Conservation (phyloP, 2,888 invertebrate genomes). For the Lepidochrysops patricia region DNA sequence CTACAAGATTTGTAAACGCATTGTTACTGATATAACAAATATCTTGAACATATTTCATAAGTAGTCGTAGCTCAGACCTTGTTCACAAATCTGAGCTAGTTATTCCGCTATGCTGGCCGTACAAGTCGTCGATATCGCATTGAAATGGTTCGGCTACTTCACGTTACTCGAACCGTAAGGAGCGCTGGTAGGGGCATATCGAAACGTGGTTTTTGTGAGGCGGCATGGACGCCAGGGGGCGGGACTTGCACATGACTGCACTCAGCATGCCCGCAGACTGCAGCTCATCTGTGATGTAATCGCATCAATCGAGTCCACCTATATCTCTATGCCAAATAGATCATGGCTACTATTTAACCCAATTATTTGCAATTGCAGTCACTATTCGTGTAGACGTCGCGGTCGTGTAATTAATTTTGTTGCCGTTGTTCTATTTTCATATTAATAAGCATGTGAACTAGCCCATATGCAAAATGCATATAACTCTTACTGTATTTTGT, state of each 20-base stretch:
- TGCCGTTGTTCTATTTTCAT: neutral
- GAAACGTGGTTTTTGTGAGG: neutral
- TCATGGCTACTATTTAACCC: slow-evolving; percentile 32
- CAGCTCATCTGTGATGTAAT: neutral
- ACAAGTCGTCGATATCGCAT: neutral
- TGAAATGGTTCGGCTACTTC: neutral
- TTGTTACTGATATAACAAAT: neutral
- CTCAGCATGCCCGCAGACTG: neutral
- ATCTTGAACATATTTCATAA: too few relatives aligned
- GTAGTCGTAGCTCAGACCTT: too few relatives aligned
- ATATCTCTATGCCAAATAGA: slow-evolving; percentile 11
- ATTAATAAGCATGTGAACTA: neutral
- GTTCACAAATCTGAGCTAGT: neutral
- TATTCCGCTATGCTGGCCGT: neutral
- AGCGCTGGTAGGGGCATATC: slow-evolving; percentile 1
- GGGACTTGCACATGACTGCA: slow-evolving; percentile 8
- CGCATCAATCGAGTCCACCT: neutral
- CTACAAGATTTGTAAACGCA: neutral
- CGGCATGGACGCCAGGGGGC: neutral
- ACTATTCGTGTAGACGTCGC: neutral
- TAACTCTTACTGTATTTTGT: too few relatives aligned
- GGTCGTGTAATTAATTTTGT: neutral
- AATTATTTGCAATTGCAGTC: slow-evolving; percentile 13
- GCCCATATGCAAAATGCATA: too few relatives aligned
- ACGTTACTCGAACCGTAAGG: neutral